Percentiles rank a stretch among this genome's conserved stretches.
phyloP scores from a whole-genome alignment of 2,888 invertebrate genomes.

The Coleophora deauratella region DNA sequence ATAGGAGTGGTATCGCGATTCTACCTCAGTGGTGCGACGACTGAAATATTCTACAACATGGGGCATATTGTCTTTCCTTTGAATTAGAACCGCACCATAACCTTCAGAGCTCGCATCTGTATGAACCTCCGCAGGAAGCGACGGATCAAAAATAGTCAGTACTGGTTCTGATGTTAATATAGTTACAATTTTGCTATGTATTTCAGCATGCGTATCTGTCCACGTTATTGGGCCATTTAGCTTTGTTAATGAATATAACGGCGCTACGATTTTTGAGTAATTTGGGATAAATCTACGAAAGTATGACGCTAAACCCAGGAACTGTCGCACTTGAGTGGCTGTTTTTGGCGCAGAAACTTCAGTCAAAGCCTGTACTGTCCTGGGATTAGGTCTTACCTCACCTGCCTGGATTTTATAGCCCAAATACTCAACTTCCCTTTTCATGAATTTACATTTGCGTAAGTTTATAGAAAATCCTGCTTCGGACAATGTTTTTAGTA shows the following conservation, averaged over 20 bases:
- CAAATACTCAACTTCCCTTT: slow-evolving; percentile 20
- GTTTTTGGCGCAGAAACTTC: slow-evolving; percentile 22
- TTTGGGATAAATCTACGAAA: slow-evolving; percentile 17
- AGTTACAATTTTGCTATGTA: slow-evolving; percentile 11
- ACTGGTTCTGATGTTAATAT: slow-evolving; percentile 13
- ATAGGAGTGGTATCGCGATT: slow-evolving; percentile 16
- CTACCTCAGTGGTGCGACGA: slow-evolving; percentile 8
- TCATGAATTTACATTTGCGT: slow-evolving; percentile 21
- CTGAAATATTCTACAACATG: slow-evolving; percentile 13
- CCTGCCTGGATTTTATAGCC: slow-evolving; percentile 21
- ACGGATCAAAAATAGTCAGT: slow-evolving; percentile 14
- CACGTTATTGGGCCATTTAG: slow-evolving; percentile 12
- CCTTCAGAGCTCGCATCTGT: slow-evolving; percentile 23
- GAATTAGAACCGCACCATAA: slow-evolving; percentile 16
- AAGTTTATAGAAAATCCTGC: slow-evolving; percentile 26
- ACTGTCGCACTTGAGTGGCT: slow-evolving; percentile 20
- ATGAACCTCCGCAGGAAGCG: slow-evolving; percentile 10
- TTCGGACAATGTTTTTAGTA: slow-evolving; percentile 17
- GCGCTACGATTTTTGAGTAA: slow-evolving; percentile 11
- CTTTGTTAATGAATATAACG: slow-evolving; percentile 17
- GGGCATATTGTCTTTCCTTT: slow-evolving; percentile 2
- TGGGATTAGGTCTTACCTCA: slow-evolving; percentile 21
- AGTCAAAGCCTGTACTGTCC: slow-evolving; percentile 22
- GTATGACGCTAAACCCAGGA: slow-evolving; percentile 17
- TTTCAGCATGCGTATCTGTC: slow-evolving; percentile 15